Conservation (phyloP, 2,888 invertebrate species). For the Tetranychus truncatus region DNA sequence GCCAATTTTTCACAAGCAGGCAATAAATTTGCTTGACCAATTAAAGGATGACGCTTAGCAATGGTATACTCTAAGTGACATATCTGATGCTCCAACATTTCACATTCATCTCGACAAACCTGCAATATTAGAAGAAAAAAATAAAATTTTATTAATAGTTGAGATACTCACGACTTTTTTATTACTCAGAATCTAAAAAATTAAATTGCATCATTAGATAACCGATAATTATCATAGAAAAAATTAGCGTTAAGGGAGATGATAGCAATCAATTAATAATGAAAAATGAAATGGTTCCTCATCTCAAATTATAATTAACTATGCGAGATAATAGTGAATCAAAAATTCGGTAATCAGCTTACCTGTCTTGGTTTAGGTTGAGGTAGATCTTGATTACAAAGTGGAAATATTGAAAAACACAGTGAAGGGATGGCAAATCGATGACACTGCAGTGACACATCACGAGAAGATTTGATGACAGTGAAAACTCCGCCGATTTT, state of each 20-base stretch:
- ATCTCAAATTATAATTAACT: not conserved
- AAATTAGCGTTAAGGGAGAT: too few species aligned
- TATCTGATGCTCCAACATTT: constrained; percentile 68
- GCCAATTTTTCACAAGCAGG: constrained; percentile 34
- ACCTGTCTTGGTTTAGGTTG: not conserved
- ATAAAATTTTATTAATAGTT: not conserved
- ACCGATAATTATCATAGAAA: too few species aligned
- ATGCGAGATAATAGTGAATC: not conserved
- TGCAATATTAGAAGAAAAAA: not conserved
- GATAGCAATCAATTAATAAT: too few species aligned
- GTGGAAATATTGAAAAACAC: constrained; percentile 76
- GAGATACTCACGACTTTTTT: too few species aligned
- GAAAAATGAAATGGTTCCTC: too few species aligned
- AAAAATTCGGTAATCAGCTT: not conserved
- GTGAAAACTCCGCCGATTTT: constrained; percentile 59
- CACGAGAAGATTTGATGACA: constrained; percentile 57
- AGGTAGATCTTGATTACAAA: constrained; percentile 40
- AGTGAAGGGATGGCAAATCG: constrained; percentile 72
- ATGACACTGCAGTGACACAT: constrained; percentile 46
- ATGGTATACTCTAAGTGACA: constrained; percentile 83
- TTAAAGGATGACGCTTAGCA: constrained; percentile 73
- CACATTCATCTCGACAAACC: constrained; percentile 62
- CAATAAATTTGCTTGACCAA: constrained; percentile 47
- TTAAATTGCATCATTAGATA: too few species aligned
- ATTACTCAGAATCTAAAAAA: too few species aligned